Evolutionary conservation across 92 coral and sea anemone species (phyloP).

Genomic region (Desmophyllum pertusum): DNA sequence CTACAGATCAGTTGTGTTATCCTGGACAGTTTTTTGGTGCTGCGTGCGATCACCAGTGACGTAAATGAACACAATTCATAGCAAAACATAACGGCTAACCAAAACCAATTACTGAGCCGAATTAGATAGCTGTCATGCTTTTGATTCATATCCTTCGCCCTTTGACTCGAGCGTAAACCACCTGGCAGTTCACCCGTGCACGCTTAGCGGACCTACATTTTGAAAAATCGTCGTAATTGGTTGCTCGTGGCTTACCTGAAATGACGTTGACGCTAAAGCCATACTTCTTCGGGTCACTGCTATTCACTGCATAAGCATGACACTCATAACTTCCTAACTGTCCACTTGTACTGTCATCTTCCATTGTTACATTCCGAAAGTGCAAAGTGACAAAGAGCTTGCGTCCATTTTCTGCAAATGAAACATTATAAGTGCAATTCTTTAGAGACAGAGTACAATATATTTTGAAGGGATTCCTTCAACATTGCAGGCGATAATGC

Average conservation of each 20-base stretch:
- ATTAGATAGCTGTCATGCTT: not conserved
- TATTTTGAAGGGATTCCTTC: not conserved
- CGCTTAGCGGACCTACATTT: not conserved
- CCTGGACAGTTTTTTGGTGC: too few species aligned
- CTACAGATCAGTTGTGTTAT: too few species aligned
- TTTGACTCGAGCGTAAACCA: not conserved
- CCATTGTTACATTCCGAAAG: slow-evolving; percentile 4
- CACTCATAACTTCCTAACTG: not conserved
- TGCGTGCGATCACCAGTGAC: too few species aligned
- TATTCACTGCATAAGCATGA: not conserved
- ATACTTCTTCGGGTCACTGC: accelerated
- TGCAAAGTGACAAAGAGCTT: slow-evolving; percentile 23
- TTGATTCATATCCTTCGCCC: not conserved
- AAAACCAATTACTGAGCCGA: not conserved
- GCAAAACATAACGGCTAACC: too few species aligned
- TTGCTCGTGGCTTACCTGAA: not conserved
- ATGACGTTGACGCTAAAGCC: slow-evolving; percentile 9
- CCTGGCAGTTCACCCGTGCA: not conserved
- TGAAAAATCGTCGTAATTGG: not conserved
- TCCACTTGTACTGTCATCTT: not conserved
- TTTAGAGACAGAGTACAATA: not conserved
- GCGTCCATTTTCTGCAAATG: slow-evolving; percentile 20
- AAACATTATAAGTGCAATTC: not conserved
- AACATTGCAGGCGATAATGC: too few species aligned
- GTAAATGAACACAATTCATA: too few species aligned